These are phyloP conservation scores for Tachysurus vachellii DNA, from an alignment of 2,113 vertebrate genomes.

Conservation along the genomic window DNA sequence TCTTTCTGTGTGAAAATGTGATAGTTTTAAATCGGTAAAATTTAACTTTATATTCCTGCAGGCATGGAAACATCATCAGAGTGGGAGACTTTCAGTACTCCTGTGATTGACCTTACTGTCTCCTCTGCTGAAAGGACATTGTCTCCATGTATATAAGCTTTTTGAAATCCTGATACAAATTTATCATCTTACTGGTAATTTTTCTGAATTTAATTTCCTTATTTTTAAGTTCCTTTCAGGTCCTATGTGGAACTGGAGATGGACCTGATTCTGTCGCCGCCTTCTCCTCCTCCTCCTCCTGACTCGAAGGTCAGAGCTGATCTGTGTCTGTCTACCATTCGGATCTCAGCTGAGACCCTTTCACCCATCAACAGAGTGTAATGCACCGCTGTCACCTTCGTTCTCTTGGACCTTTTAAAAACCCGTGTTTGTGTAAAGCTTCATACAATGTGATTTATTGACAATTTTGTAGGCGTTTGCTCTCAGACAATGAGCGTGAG, in stretches of 20 bases:
- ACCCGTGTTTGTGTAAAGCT: neutral
- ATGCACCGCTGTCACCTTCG: neutral
- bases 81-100: slow-evolving; percentile 29
- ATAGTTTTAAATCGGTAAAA: neutral
- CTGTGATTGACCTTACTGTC: slow-evolving; percentile 10
- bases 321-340: slow-evolving; percentile 33
- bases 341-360: slow-evolving; percentile 56
- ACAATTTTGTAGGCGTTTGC: slow-evolving; percentile 56
- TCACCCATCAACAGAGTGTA: slow-evolving; percentile 54
- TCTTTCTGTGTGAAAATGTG: neutral
- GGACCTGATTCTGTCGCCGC: slow-evolving; percentile 58
- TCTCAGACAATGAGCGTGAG: slow-evolving; percentile 55
- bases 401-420: neutral
- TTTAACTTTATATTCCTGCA: slow-evolving; percentile 1
- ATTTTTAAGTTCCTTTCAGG: neutral
- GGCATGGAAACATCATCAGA: slow-evolving; percentile 11
- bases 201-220: neutral
- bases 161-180: neutral
- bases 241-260: slow-evolving; percentile 65
- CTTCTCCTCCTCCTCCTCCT: neutral
- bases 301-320: neutral
- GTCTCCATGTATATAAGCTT: slow-evolving; percentile 30
- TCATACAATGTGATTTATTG: neutral
- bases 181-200: neutral
- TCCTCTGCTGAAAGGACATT: neutral